Base-by-base conservation (phyloP, 2,888 invertebrate genomes). In the Cheiracanthium punctorium region DNA sequence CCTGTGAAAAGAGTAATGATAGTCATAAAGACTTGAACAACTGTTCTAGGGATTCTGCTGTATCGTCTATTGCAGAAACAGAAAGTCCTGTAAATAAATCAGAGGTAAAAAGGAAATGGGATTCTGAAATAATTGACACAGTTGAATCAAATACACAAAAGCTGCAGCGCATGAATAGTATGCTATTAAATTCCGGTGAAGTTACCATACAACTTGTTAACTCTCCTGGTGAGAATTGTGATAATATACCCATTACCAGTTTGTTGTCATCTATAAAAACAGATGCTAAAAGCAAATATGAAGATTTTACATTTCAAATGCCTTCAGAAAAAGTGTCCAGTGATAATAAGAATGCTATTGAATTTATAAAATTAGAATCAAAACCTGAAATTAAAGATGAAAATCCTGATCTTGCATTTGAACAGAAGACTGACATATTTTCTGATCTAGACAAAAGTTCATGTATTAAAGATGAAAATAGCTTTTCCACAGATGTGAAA, bases 1-100 rank as follows among this genome's bases (percentile, higher is more conserved):
- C 81, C 14, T 87, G 86, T 87, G 80, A 87, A 52, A 69, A 69
- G 33, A 73, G 67, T 28, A 81, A 87, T 65, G 81, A 82, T 52
- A 67, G 14, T 69, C 70, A 65, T 75, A 43, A 65, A 20, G 67
- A 72, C 67, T n/a, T 71, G 12, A 58, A 76, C 30, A 71, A 48
- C 64, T 74, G 74, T 20, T 20, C 79, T 24, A 72, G 65, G 37
- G 70, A 71, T 12, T 24, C 58, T 24, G 17, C 30, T 29, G 30
- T 67, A 30, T 65, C 37, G n/a, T 29, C 17, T 30, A 28, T 77
- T 20, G 20, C 52, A 37, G 24, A 58, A 20, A 71, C 75, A 64
- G 85, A 80, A 71, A 75, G 33, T 29, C 24, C 69, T 29, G 29
- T 69, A 17, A 33, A 32, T 17, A 85, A 79, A 74, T 32, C 48